Evolutionary conservation across 2,113 vertebrate genomes (phyloP), one percentile per base, ranked within the genome.

Genomic region (Apistogramma diplotaenia): DNA sequence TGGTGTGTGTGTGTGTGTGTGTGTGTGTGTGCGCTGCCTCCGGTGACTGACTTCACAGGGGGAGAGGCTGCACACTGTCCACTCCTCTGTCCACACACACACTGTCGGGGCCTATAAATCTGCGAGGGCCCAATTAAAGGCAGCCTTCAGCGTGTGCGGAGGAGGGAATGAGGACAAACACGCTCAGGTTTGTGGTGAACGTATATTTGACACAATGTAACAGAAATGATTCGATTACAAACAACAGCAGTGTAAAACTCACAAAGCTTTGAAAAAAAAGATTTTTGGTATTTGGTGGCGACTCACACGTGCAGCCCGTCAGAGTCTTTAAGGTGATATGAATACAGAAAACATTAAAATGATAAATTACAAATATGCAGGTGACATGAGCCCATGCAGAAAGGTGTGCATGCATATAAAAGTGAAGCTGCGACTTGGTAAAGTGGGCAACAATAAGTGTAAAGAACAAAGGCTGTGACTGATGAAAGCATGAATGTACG

Each of bases 41-140:
- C 65, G 74, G 94, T 93, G 85, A 82, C 74, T 33, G 67, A 80
- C 89, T 90, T 92, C 83, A 89, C 86, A 79, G 87, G 74, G 86
- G 86, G 85, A 91, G 84, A 90, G 74, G 89, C 78, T 85, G 87
- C 89, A 86, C 82, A 92, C 88, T 92, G 90, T 92, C 90, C 90
- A 89, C 62, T 87, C 79, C 65, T 83, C 84, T 83, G 89, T 92
- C 89, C 84, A 73, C 90, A 88, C 90, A 85, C 87, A 86, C 89
- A 62, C 77, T 94, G 94, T 94, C 94, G 90, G 88, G 87, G 89
- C 91, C 84, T 89, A 94, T 94, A 93, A 93, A 93, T 94, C 92
- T 93, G 92, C 75, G 35, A 73, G 88, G 89, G 89, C 85, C 93
- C 93, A 93, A 93, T 94, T 94, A 94, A 94, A 94, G 76, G 91